Evolutionary conservation across 2,797 vertebrate species (phyloP), one percentile per base, ranked within the genome.

Genomic region (Anguilla marmorata): DNA sequence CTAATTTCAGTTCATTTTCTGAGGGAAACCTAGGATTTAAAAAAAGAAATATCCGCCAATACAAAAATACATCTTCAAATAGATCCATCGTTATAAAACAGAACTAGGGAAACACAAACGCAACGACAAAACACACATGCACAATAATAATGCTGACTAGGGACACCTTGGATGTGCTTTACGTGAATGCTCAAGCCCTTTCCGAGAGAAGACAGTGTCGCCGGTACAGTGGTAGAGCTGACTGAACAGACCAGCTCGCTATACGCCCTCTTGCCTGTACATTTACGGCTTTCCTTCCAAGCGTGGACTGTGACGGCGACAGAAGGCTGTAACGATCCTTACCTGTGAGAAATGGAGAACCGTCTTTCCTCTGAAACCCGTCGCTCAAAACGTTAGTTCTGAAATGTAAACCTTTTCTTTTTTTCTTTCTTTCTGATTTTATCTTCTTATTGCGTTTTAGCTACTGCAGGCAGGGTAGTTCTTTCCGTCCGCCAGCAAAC

Each of bases 321-420:
- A 58, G 30, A 19, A 33, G 37, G 12, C 56, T 14, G 45, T 27
- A 83, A 11, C 48, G 84, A 12, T 69, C 41, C 85, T 69, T 86
- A 86, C 85, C 85, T 63, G 58, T 24, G 60, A 66, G 85, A 86
- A 66, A 48, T 66, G 85, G 27, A 41, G 85, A 86, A 56, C 85
- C 33, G 16, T 48, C 58, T 33, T 66, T 41, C 63, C 85, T 86
- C 12, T 41, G 56, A 86, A 84, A 52, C 80, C 24, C 19, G 80
- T 50, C 45, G 45, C 24, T 84, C 45, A 8, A 84, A 84, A 27
- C n/a, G 27, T 27, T 27, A n/a, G 63, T 69, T 69, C 21, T 11
- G 8, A 11, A 84, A 27, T 54, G 24, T 27, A 27, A n/a, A 84
- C 50, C 33, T 16, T 79, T 21, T 45, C 19, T 45, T 45, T 45